Conservation (phyloP, 2,113 vertebrate species). For the Forbesichthys papilliferus region DNA sequence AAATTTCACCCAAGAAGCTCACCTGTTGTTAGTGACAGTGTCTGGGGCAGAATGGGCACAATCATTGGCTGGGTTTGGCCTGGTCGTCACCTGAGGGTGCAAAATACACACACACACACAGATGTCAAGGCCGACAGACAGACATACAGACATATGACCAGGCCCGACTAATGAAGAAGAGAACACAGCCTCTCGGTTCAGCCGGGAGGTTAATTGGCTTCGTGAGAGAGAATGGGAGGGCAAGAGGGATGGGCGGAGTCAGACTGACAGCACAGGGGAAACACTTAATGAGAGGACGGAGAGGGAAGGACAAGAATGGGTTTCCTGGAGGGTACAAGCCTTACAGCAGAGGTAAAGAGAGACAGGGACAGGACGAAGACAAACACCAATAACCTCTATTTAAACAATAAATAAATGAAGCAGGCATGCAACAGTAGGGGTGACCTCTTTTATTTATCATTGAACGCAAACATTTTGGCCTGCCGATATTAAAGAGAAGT, state of each 20-base stretch:
- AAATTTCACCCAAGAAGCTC: constrained; percentile 53
- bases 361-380: not conserved
- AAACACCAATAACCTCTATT: not conserved
- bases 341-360: not conserved
- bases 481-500: constrained; percentile 50
- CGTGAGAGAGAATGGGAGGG: constrained; percentile 15
- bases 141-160: constrained; percentile 32
- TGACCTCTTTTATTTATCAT: constrained; percentile 31
- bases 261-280: constrained; percentile 4
- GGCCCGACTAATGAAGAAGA: constrained; percentile 57
- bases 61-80: constrained; percentile 84
- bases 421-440: constrained; percentile 12
- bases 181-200: constrained; percentile 58
- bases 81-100: constrained; percentile 90
- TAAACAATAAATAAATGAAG: constrained; percentile 15
- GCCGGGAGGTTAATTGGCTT: constrained; percentile 52
- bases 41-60: constrained; percentile 79
- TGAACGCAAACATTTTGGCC: constrained; percentile 30
- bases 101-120: constrained; percentile 48
- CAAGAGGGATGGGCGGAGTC: constrained; percentile 15
- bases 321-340: not conserved
- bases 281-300: constrained; percentile 3
- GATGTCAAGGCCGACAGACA: constrained; percentile 43
- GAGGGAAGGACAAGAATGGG: not conserved
- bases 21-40: constrained; percentile 93